A percentile compares a stretch with the other conserved stretches of the same genome.
Evolutionary conservation across 2,113 vertebrate genomes (phyloP).

Genomic region (Lethenteron camtschaticum): DNA sequence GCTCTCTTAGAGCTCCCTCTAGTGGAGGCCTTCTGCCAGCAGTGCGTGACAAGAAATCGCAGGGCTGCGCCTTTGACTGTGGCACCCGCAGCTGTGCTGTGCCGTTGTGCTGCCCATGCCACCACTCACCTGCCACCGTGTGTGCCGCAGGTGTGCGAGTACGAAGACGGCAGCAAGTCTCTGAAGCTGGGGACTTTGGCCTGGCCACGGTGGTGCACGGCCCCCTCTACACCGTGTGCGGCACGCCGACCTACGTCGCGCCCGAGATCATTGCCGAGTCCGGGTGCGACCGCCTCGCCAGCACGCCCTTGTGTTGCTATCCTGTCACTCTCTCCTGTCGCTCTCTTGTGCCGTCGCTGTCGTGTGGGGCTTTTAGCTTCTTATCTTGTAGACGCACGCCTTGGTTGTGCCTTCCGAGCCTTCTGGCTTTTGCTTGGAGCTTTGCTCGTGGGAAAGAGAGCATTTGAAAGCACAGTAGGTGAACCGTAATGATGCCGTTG

Average conservation of each 20-base stretch:
- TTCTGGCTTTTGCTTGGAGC: no score
- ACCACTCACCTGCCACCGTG: background rate
- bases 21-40: background rate
- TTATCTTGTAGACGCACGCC: no score
- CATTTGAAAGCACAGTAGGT: no score
- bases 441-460: no score
- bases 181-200: conserved; percentile 84
- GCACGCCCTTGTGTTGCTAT: background rate
- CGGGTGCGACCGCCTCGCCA: conserved; percentile 34
- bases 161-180: conserved; percentile 62
- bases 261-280: conserved; percentile 89
- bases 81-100: no score
- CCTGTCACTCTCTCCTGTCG: background rate
- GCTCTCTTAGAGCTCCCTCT: conserved; percentile 1
- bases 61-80: no score
- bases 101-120: background rate
- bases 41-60: no score
- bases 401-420: no score
- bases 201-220: conserved; percentile 83
- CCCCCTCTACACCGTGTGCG: conserved; percentile 69
- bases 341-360: no score
- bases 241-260: conserved; percentile 86
- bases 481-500: no score
- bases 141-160: conserved; percentile 53
- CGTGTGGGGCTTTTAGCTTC: no score